These are phyloP conservation scores for Chrysolina oricalcia DNA, from an alignment of 2,888 invertebrate species.

Conservation along the genomic window DNA sequence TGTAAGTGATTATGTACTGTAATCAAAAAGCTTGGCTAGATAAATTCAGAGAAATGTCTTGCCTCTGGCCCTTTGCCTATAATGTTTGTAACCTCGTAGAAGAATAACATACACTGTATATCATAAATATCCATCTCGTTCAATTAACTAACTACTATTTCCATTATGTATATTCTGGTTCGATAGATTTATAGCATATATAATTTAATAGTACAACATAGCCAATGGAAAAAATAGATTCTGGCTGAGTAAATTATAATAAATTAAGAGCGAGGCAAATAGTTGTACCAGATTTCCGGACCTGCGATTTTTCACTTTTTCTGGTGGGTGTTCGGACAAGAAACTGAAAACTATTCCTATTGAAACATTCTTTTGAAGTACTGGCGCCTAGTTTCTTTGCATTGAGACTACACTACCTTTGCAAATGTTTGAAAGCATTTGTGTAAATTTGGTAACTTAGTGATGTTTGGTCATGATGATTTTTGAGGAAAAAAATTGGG, in stretches of 20 bases:
- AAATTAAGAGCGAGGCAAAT: conserved; percentile 9
- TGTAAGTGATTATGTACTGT: no score
- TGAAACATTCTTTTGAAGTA: neutral
- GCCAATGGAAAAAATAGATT: neutral
- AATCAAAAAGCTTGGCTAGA: no score
- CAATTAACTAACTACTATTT: conserved; percentile 3
- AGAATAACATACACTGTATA: no score
- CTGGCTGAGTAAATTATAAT: neutral
- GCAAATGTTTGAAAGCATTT: no score
- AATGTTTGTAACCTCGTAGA: no score
- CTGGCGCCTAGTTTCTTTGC: neutral
- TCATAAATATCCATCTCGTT: neutral
- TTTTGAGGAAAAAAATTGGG: no score
- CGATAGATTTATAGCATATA: conserved; percentile 11
- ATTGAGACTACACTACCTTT: no score
- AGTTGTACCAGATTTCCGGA: conserved; percentile 8
- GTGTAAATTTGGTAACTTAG: no score
- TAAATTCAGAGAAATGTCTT: no score
- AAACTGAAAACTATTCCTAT: neutral
- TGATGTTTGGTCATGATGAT: no score
- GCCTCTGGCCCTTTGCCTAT: no score
- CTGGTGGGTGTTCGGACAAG: neutral
- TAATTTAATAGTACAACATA: neutral
- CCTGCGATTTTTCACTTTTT: neutral
- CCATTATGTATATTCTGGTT: conserved; percentile 13